Percentiles rank a stretch among this genome's conserved stretches.
Evolutionary conservation across 1,140 invertebrate species (phyloP).

Genomic region (Lanistes nyassanus): DNA sequence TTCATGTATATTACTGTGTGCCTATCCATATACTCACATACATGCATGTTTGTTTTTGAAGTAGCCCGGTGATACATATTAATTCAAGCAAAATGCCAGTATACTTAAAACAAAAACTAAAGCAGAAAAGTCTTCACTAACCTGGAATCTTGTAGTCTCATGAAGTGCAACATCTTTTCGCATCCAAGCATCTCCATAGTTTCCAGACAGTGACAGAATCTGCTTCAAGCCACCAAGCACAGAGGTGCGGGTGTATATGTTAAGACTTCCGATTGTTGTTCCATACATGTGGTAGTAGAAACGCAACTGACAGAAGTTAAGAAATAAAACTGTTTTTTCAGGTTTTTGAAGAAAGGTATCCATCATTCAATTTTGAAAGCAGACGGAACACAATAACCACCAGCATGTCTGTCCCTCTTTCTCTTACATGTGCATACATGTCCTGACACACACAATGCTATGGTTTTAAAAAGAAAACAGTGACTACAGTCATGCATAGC

Average conservation of each 20-base stretch:
- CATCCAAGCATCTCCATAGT: slow-evolving; percentile 58
- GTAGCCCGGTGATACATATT: too few relatives aligned
- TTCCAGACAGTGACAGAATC: slow-evolving; percentile 48
- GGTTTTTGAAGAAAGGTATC: background rate
- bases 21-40: background rate
- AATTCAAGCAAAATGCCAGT: too few relatives aligned
- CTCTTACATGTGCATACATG: too few relatives aligned
- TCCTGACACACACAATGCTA: too few relatives aligned
- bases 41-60: background rate
- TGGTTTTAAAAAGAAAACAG: too few relatives aligned
- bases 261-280: slow-evolving; percentile 54
- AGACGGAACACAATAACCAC: background rate
- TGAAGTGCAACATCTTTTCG: slow-evolving; percentile 49
- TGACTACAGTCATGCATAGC: too few relatives aligned
- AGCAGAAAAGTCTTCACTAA: background rate
- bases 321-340: background rate
- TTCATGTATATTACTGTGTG: too few relatives aligned
- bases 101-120: too few relatives aligned
- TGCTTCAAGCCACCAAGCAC: slow-evolving; percentile 40
- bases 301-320: slow-evolving; percentile 40
- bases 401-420: too few relatives aligned
- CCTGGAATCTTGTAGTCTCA: slow-evolving; percentile 53
- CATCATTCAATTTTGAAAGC: background rate
- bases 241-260: slow-evolving; percentile 55
- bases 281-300: slow-evolving; percentile 68